Conservation (phyloP, 1,140 invertebrate species). For the Leptoteleia sp. region DNA sequence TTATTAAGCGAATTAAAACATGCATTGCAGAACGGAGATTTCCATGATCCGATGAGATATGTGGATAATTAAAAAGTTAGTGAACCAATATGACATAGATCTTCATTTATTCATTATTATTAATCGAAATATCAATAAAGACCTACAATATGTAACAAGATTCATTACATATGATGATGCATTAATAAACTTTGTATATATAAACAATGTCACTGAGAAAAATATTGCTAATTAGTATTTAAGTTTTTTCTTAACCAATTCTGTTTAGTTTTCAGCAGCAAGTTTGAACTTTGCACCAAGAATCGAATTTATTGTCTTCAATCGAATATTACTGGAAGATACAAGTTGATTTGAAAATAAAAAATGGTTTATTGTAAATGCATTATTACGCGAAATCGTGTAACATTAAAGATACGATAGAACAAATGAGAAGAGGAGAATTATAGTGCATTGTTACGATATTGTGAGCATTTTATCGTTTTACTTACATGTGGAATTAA, state of each 20-base stretch:
- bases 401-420: no score
- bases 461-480: constrained; percentile 33
- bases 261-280: no score
- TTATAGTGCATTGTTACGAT: constrained; percentile 9
- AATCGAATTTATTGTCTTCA: no score
- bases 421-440: background rate
- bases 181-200: constrained; percentile 17
- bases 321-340: no score
- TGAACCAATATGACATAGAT: constrained; percentile 45
- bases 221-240: background rate
- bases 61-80: constrained; percentile 49
- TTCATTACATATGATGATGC: constrained; percentile 18
- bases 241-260: no score
- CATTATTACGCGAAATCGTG: no score
- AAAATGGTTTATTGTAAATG: no score
- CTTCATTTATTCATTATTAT: constrained; percentile 27
- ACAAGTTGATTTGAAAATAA: no score
- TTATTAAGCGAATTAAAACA: constrained; percentile 51
- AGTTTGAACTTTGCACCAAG: no score
- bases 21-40: constrained; percentile 57
- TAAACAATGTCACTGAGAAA: background rate
- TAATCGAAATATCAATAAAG: constrained; percentile 35
- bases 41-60: constrained; percentile 60
- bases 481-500: constrained; percentile 30
- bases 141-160: constrained; percentile 21